Base-by-base conservation (phyloP, 1,140 invertebrate species). In the Cotesia vestalis region DNA sequence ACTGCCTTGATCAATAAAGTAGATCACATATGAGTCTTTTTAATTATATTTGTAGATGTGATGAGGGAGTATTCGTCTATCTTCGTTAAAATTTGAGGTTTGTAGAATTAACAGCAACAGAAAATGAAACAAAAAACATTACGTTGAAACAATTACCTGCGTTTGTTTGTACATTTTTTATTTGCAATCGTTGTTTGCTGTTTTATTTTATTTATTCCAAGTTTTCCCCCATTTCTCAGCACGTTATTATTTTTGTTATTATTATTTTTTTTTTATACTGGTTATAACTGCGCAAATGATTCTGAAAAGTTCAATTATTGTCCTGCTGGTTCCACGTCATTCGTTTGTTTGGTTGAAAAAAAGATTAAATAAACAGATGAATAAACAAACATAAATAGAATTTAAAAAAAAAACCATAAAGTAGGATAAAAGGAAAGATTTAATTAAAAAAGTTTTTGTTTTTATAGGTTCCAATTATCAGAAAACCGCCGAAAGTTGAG, bases 381-480 rank as follows among this genome's bases (percentile, higher is more conserved):
- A 27, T 27, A 27, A 27, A 27, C 27, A 27, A 27, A 27, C 27
- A 27, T 27, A 34, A 60, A 35, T 55, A n/a, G n/a, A 34, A 69
- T 20, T 60, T 27, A 57, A 69, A 60, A 57, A 40, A 60, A 36
- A 17, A 66, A 11, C 5, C 6, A 55, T 8, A 55, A 52, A 63
- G 62, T 17, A 61, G 27, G 4, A 12, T 1, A 8, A 27, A 46
- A 64, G n/a, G 62, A 34, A 52, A 5, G 20, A 35, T 64, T 11
- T 69, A 67, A 12, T 69, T 55, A 9, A 34, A 51, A 51, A 55
- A 14, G n/a, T 14, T 14, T 55, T 3, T 14, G 17, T 55, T 14
- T 64, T 66, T 64, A 35, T 70, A 82, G 79, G 81, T 82, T 77
- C 79, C 79, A 73, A 81, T 82, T 61, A 76, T 81, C 27, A 78